phyloP scores from a whole-genome alignment of 2,113 vertebrate genomes.

The Anhinga rufa region DNA sequence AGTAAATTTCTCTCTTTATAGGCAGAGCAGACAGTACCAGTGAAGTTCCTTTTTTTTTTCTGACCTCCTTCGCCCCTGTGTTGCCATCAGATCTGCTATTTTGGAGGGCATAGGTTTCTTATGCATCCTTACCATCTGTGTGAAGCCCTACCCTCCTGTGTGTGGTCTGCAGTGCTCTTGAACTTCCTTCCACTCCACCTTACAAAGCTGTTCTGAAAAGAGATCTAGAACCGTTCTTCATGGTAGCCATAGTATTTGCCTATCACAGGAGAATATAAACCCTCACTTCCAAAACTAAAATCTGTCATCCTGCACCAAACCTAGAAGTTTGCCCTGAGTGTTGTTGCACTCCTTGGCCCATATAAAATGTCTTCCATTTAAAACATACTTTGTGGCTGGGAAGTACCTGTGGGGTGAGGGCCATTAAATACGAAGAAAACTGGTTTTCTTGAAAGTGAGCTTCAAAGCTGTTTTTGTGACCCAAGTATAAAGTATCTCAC shows the following conservation, averaged over 20 bases:
- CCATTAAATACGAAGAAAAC: background rate
- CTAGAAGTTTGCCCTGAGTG: background rate
- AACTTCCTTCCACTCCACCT: background rate
- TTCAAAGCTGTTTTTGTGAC: background rate
- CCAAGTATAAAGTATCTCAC: background rate
- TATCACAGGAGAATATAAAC: background rate
- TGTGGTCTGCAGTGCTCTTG: background rate
- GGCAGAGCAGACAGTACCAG: background rate
- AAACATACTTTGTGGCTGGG: background rate
- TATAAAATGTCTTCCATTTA: background rate
- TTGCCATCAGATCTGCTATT: background rate
- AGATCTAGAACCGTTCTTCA: background rate
- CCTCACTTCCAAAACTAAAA: background rate
- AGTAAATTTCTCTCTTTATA: background rate
- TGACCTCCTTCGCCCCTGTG: background rate
- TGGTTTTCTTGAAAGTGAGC: background rate
- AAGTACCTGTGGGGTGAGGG: background rate
- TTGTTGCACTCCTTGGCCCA: background rate
- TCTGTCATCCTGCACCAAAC: background rate
- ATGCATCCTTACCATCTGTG: background rate
- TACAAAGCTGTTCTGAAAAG: background rate
- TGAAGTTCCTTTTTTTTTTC: background rate
- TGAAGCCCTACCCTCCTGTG: background rate
- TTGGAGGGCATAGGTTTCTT: background rate
- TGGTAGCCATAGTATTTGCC: background rate